Evolutionary conservation across 1,140 invertebrate genomes (phyloP).

Genomic region (Zaprionus inermis): DNA sequence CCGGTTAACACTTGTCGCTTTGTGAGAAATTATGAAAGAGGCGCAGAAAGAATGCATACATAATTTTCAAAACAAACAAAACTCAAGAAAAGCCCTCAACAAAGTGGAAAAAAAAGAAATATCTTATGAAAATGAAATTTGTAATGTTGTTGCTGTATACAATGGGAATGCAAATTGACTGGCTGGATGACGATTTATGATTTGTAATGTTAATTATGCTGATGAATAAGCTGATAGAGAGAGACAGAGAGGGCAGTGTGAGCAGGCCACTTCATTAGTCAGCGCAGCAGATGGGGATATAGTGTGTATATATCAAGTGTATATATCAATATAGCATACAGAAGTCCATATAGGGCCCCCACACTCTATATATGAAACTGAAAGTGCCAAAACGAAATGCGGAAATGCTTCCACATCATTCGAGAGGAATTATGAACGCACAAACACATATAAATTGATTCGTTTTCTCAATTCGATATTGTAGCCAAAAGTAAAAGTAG

Average conservation of each 20-base stretch:
- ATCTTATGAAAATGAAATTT: conserved; percentile 37
- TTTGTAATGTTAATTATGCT: conserved; percentile 80
- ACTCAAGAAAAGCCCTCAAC: conserved; percentile 23
- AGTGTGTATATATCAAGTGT: conserved; percentile 55
- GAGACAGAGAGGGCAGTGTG: background rate
- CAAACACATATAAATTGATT: conserved; percentile 66
- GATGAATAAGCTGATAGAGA: conserved; percentile 40
- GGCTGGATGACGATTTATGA: conserved; percentile 62
- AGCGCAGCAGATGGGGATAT: conserved; percentile 57
- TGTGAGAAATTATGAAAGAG: conserved; percentile 68
- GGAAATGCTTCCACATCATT: conserved; percentile 54
- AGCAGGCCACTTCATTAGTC: conserved; percentile 60
- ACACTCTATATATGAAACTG: conserved; percentile 45
- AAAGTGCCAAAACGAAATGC: conserved; percentile 69
- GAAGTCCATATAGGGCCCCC: background rate
- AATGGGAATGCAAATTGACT: conserved; percentile 69
- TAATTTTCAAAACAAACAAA: conserved; percentile 60
- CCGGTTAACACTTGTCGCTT: conserved; percentile 62
- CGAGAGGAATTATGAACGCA: conserved; percentile 59
- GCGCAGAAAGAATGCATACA: conserved; percentile 65
- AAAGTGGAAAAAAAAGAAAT: conserved; percentile 19
- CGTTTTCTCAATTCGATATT: conserved; percentile 48
- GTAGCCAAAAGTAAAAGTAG: conserved; percentile 68
- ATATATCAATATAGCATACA: conserved; percentile 21
- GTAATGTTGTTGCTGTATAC: conserved; percentile 34